These are phyloP conservation scores for Empis livida DNA, from an alignment of 2,888 invertebrate genomes.

Conservation along the genomic window DNA sequence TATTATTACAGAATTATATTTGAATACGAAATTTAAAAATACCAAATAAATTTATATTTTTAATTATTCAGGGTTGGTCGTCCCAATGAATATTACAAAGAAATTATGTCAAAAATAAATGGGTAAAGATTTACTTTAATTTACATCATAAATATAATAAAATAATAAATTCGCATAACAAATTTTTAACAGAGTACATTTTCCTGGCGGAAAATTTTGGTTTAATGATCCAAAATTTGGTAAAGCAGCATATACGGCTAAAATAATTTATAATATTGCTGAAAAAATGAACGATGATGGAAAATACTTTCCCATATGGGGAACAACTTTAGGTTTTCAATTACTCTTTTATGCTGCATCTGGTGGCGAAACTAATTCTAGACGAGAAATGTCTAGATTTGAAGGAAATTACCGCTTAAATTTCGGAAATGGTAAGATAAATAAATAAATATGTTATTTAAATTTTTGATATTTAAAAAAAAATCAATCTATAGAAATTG, in stretches of 20 bases:
- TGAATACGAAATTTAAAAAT: too few species aligned
- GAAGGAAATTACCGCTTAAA: constrained; percentile 47
- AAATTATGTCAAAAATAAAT: constrained; percentile 48
- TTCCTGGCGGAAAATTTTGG: constrained; percentile 4
- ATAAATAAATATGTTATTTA: too few species aligned
- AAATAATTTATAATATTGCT: constrained; percentile 53
- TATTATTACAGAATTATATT: too few species aligned
- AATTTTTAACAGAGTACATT: constrained; percentile 24
- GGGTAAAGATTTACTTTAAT: constrained; percentile 44
- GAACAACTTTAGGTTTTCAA: constrained; percentile 81
- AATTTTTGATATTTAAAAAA: too few species aligned
- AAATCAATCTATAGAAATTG: too few species aligned
- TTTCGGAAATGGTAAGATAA: constrained; percentile 44
- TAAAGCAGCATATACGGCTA: constrained; percentile 51
- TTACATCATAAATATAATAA: too few species aligned
- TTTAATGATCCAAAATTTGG: constrained; percentile 42
- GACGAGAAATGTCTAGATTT: constrained; percentile 26
- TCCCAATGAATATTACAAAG: constrained; percentile 43
- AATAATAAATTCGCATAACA: too few species aligned
- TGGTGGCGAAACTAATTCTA: constrained; percentile 17
- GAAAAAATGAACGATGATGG: constrained; percentile 48
- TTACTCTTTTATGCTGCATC: constrained; percentile 52
- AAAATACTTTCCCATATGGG: constrained; percentile 72
- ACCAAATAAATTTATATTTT: constrained; percentile 5
- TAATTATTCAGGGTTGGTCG: constrained; percentile 44